phyloP scores from a whole-genome alignment of 2,797 vertebrate species.

The Zonotrichia albicollis region DNA sequence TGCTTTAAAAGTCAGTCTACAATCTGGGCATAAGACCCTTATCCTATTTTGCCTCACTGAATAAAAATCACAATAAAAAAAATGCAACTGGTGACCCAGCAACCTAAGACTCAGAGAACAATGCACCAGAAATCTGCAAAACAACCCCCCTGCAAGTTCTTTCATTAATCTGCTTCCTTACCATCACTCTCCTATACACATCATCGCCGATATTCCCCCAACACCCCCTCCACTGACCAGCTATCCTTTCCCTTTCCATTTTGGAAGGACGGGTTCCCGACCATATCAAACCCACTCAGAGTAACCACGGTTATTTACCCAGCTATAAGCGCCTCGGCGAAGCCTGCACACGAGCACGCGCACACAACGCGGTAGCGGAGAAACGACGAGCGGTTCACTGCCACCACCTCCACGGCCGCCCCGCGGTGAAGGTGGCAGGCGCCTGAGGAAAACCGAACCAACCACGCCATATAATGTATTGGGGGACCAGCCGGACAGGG shows the following conservation, averaged over 20 bases:
- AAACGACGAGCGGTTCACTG: background rate
- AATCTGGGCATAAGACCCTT: conserved; percentile 12
- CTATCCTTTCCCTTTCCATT: conserved; percentile 4
- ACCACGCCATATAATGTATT: background rate
- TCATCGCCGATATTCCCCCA: background rate
- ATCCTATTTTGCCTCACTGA: conserved; percentile 25
- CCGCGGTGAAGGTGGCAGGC: background rate
- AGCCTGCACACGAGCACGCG: background rate
- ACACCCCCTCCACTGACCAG: background rate
- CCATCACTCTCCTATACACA: background rate
- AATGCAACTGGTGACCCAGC: background rate
- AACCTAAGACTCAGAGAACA: conserved; percentile 18
- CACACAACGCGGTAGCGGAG: background rate
- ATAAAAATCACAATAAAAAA: background rate
- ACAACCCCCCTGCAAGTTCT: conserved; percentile 1
- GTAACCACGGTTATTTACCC: background rate
- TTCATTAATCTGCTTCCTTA: conserved; percentile 3
- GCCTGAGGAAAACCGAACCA: background rate
- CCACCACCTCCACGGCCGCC: background rate
- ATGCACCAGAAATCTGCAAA: conserved; percentile 10
- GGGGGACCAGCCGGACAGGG: background rate
- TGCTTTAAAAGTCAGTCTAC: background rate
- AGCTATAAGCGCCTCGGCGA: background rate
- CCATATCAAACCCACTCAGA: background rate
- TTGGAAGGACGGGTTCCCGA: background rate